A percentile compares a stretch with the other conserved stretches of the same genome.
These are phyloP conservation scores for Parelbella ahira DNA, from an alignment of 2,888 invertebrate genomes.

Conservation along the genomic window DNA sequence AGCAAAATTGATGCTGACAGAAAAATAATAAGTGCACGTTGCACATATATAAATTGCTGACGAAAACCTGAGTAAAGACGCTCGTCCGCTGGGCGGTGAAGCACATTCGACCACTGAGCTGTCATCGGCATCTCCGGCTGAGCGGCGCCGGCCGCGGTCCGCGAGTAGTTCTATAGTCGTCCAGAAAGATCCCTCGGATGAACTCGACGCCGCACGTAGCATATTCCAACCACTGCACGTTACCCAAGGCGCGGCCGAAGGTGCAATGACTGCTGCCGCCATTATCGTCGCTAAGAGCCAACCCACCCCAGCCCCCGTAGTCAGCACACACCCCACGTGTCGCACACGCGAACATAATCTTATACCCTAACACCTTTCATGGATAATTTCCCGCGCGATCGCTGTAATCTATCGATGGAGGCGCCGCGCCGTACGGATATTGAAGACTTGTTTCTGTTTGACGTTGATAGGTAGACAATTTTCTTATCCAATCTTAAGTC, in stretches of 20 bases:
- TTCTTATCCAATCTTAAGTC: not conserved
- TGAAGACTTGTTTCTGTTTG: slow-evolving; percentile 39
- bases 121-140: slow-evolving; percentile 67
- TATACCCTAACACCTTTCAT: slow-evolving; percentile 54
- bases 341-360: slow-evolving; percentile 77
- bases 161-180: slow-evolving; percentile 82
- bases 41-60: no score
- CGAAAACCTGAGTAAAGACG: slow-evolving; percentile 63
- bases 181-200: slow-evolving; percentile 80
- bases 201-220: slow-evolving; percentile 64
- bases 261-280: slow-evolving; percentile 75
- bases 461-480: slow-evolving; percentile 18
- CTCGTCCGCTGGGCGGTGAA: slow-evolving; percentile 44
- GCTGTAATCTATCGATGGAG: slow-evolving; percentile 40
- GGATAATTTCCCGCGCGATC: slow-evolving; percentile 47
- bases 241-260: slow-evolving; percentile 53
- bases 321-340: slow-evolving; percentile 55
- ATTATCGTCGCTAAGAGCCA: slow-evolving; percentile 44
- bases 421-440: slow-evolving; percentile 36
- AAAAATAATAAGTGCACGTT: no score
- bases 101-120: slow-evolving; percentile 31
- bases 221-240: slow-evolving; percentile 57
- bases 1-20: no score
- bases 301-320: slow-evolving; percentile 34
- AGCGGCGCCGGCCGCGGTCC: slow-evolving; percentile 70